Percentiles rank a stretch among this genome's conserved stretches.
These are phyloP conservation scores for Margaritifera margaritifera DNA, from an alignment of 2,888 invertebrate genomes.

Conservation along the genomic window DNA sequence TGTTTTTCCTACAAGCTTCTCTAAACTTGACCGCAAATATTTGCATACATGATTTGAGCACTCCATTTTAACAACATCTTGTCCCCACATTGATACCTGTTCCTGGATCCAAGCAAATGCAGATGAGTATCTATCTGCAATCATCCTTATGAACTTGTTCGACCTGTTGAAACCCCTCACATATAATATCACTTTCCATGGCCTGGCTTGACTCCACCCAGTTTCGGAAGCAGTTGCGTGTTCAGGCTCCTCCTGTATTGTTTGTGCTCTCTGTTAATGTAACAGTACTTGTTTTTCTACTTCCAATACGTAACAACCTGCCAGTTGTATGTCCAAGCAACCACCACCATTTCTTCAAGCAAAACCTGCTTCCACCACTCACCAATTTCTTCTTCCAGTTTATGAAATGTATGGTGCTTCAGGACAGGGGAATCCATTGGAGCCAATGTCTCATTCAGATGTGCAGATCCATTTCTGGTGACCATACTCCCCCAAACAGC, in stretches of 20 bases:
- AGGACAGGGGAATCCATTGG: too few species aligned
- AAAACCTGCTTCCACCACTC: too few species aligned
- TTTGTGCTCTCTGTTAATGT: constrained; percentile 9
- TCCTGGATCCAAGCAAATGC: constrained; percentile 16
- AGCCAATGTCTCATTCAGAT: too few species aligned
- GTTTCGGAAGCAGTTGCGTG: constrained; percentile 18
- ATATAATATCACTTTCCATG: constrained; percentile 14
- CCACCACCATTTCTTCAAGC: too few species aligned
- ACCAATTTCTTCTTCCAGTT: too few species aligned
- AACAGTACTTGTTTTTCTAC: constrained; percentile 19
- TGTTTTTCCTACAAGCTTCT: constrained; percentile 20
- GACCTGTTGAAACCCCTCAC: constrained; percentile 4
- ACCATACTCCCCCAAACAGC: too few species aligned
- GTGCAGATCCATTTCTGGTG: too few species aligned
- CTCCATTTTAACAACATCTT: constrained; percentile 17
- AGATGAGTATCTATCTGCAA: constrained; percentile 22
- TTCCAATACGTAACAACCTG: constrained; percentile 23
- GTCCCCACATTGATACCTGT: constrained; percentile 19
- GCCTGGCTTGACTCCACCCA: constrained; percentile 15
- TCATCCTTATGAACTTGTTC: constrained; percentile 4
- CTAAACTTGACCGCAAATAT: constrained; percentile 17
- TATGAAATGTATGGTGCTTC: too few species aligned
- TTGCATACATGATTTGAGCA: constrained; percentile 31
- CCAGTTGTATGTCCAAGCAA: constrained; percentile 13
- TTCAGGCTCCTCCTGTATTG: not conserved